These are phyloP conservation scores for Eulemur albifrons DNA, from an alignment of 2,797 vertebrate species.

Conservation along the genomic window DNA sequence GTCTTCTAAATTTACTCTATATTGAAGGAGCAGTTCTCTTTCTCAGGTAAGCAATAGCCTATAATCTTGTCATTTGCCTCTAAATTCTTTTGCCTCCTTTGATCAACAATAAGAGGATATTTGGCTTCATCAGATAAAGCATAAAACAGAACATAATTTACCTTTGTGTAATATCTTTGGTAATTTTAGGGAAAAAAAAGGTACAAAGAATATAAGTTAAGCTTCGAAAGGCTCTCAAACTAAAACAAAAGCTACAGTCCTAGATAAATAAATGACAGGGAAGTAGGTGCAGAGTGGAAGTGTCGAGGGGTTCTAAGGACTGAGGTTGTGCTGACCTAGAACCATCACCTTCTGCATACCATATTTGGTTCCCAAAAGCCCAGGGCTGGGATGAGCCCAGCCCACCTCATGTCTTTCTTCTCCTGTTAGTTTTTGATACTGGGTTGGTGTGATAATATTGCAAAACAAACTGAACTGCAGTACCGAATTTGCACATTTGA, in stretches of 20 bases:
- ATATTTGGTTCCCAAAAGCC: conserved; percentile 65
- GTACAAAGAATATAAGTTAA: conserved; percentile 89
- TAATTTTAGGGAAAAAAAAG: conserved; percentile 91
- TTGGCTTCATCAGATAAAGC: conserved; percentile 98
- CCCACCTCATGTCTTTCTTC: conserved; percentile 54
- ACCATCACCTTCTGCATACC: conserved; percentile 54
- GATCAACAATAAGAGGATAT: conserved; percentile 94
- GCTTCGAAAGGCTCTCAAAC: conserved; percentile 88
- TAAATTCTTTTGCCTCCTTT: conserved; percentile 87
- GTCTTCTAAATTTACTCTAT: conserved; percentile 85
- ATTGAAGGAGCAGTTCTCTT: conserved; percentile 85
- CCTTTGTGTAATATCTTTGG: conserved; percentile 97
- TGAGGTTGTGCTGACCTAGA: conserved; percentile 74
- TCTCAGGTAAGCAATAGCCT: conserved; percentile 86
- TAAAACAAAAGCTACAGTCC: conserved; percentile 87
- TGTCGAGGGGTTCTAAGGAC: conserved; percentile 78
- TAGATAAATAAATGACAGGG: conserved; percentile 87
- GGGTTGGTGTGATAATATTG: conserved; percentile 69
- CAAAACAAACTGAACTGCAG: conserved; percentile 74
- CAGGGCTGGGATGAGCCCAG: conserved; percentile 59
- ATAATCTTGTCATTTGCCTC: conserved; percentile 85
- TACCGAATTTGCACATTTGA: conserved; percentile 76
- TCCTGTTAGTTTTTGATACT: conserved; percentile 67
- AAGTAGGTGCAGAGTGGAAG: conserved; percentile 89
- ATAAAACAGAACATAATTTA: conserved; percentile 95